Base-by-base conservation (phyloP, 1,140 invertebrate genomes). In the Sipha flava region DNA sequence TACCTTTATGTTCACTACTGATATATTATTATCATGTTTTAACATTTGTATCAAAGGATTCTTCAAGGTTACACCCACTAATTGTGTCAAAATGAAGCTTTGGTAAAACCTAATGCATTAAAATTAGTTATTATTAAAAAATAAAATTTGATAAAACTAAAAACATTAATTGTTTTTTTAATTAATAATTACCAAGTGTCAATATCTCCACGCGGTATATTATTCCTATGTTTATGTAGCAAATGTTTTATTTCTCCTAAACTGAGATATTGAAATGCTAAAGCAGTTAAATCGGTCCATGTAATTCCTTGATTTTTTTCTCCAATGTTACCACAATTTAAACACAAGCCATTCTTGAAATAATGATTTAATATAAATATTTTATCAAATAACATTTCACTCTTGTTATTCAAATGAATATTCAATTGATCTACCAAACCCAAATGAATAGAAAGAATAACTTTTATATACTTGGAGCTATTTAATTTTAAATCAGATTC, bases 231-330 rank as follows among this genome's bases (percentile, higher is more conserved):
- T 40, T 84, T 82, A 72, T 81, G 81, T 34, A 87, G 81, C 52
- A 86, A 81, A 45, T 82, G 81, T 31, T 84, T 68, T 0, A 85
- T 82, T 80, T 82, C 82, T 59, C 82, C 77, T 5, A 83, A 75
- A 43, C 84, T 84, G 62, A 87, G 83, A 21, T 83, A 84, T 81
- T 85, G 82, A n/a, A 87, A 62, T 80, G 85, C 83, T 3, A 83
- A 62, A 49, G 81, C 81, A 16, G 82, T 83, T 47, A 86, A 81
- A 23, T 84, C 79, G 34, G 82, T 85, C 86, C 86, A 87, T 14
- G 82, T 52, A 10, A 85, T 81, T 37, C 81, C 79, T 23, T 82
- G 43, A 75, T 84, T 83, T 52, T 73, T 52, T 29, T 64, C 23
- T 12, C 85, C 83, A 23, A 72, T 64, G 40, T 82, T 77, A 21